Evolutionary conservation across 2,888 invertebrate genomes (phyloP), one percentile per base, ranked within the genome.

Genomic region (Hyppa rectilinea): DNA sequence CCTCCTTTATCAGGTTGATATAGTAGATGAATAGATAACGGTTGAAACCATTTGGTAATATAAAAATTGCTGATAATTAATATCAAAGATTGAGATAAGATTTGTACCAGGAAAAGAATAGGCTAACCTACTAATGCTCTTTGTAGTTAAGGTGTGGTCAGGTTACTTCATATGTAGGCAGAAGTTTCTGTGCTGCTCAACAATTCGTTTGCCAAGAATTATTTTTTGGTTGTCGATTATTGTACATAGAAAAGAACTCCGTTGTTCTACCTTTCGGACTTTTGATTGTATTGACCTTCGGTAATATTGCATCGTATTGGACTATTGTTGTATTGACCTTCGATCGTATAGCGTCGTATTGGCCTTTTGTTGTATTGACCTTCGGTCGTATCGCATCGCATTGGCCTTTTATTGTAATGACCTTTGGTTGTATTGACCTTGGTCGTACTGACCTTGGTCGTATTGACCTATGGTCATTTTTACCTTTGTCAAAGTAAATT

Each of bases 31-130:
- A 49, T 17, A 31, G 34, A 52, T 73, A 61, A 36, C 0, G n/a
- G 23, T 5, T 43, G 12, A 2, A n/a, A 40, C 26, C 52, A 45
- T 20, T 31, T 63, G 3, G 14, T 31, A 43, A 40, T 10, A 23
- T 38, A 45, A n/a, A n/a, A n/a, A 52, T 69, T 45, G 63, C 29
- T 74, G 52, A 36, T 74, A 74, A 36, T 23, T 20, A 29, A 23
- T 47, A 60, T 20, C 23, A 36, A 17, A 74, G 75, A 74, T 64
- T 45, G 50, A 20, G 74, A 64, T 71, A 36, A 71, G 64, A 74
- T 71, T 50, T 45, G 31, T 31, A 52, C 52, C 29, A 26, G 64
- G 75, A 71, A 71, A 38, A 4, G 2, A 52, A 74, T 23, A n/a
- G 14, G 12, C 10, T 29, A 43, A 29, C 5, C 14, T 2, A 7